Percentiles rank a stretch among this genome's conserved stretches.
Conservation (phyloP, 2,888 invertebrate species). For the Philhelius pedissequus region DNA sequence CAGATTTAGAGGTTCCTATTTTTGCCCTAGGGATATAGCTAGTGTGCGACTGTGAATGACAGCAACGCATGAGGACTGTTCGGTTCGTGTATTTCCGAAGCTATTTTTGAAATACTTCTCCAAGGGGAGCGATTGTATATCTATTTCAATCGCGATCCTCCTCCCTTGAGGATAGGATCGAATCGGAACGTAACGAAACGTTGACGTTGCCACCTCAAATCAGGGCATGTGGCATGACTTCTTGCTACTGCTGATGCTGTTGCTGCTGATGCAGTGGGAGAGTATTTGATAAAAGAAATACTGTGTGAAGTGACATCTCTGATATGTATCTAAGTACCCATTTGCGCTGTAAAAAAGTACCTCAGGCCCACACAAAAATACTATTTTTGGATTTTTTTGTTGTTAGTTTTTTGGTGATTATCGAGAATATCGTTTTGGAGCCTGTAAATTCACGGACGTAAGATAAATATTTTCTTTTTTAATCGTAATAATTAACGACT, state of each 20-base stretch:
- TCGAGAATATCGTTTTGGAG: slow-evolving; percentile 36
- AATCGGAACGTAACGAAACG: slow-evolving; percentile 25
- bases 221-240: slow-evolving; percentile 43
- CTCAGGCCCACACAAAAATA: background rate
- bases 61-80: slow-evolving; percentile 54
- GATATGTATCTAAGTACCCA: background rate
- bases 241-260: background rate
- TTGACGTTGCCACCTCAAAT: slow-evolving; percentile 49
- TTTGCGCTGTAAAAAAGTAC: background rate
- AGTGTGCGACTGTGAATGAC: background rate
- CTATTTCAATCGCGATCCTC: slow-evolving; percentile 54
- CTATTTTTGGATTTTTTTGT: slow-evolving; percentile 48
- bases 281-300: background rate
- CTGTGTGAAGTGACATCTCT: slow-evolving; percentile 50
- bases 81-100: background rate
- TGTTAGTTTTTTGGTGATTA: slow-evolving; percentile 44
- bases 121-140: slow-evolving; percentile 57
- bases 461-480: slow-evolving; percentile 53
- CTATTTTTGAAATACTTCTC: slow-evolving; percentile 57
- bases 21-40: background rate
- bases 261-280: slow-evolving; percentile 14
- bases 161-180: slow-evolving; percentile 47
- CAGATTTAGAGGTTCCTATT: too few relatives aligned
- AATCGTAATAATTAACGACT: slow-evolving; percentile 47
- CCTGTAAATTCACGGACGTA: slow-evolving; percentile 4